Evolutionary conservation across 1,140 invertebrate species (phyloP), one percentile per base, ranked within the genome.

Genomic region (Trachymyrmex cornetzi): DNA sequence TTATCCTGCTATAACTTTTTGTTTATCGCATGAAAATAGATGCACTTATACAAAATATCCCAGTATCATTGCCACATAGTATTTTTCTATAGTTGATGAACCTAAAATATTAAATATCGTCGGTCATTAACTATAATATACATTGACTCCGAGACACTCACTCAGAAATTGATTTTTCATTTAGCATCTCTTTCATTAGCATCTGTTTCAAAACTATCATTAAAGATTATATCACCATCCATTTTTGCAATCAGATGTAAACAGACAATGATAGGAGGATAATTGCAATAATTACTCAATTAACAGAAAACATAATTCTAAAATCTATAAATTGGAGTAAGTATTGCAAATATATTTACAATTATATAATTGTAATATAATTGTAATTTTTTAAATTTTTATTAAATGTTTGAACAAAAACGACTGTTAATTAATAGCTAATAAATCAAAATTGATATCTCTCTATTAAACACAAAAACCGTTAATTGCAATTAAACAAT

Each of bases 21-120:
- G 1, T 63, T 84, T 50, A 75, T 74, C 30, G 80, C 80, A 84
- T 84, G 80, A 48, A 24, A 22, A 61, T 48, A 57, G 55, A 6
- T 84, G 80, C 69, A 74, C 69, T 74, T 61, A n/a, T 81, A 50
- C n/a, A 48, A 24, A 69, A 14, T 75, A 27, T 74, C 4, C 9
- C 69, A 74, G 55, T 50, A 61, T 50, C 19, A 19, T 50, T 38
- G 34, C 7, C 16, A 16, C 9, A 38, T 74, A 5, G n/a, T 57
- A 14, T 74, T 38, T 69, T 16, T 50, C 16, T 61, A 61, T 53
- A 34, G 24, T 16, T 22, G 24, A 12, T 55, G n/a, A 71, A 57
- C 61, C 55, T 75, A 38, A 38, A 27, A 55, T 55, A 80, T 63
- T 75, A 61, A 59, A 48, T 82, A 74, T 50, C 19, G 22, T 59